These are phyloP conservation scores for Drosophila hydei DNA, from an alignment of 1,140 invertebrate species.

Conservation along the genomic window DNA sequence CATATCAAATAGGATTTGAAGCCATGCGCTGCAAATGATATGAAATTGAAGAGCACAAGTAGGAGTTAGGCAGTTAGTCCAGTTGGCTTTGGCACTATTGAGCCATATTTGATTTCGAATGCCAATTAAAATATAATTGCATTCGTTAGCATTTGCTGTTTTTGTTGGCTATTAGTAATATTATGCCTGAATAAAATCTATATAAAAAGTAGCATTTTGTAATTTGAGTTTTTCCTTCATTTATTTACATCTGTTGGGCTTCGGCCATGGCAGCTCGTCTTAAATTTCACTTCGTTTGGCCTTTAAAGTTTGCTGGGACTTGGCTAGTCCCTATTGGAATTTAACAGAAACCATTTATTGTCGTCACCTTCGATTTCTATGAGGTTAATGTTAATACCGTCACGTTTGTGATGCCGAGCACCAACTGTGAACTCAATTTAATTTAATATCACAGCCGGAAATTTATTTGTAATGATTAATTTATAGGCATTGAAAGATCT, in stretches of 20 bases:
- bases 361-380: slow-evolving; percentile 4
- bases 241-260: slow-evolving; percentile 25
- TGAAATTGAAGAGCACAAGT: background rate
- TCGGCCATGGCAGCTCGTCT: slow-evolving; percentile 7
- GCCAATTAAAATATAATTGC: slow-evolving; percentile 10
- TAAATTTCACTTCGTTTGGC: slow-evolving; percentile 25
- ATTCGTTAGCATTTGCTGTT: background rate
- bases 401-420: slow-evolving; percentile 43
- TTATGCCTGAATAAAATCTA: slow-evolving; percentile 3
- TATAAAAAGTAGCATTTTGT: slow-evolving; percentile 8
- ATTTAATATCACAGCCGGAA: slow-evolving; percentile 21
- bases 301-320: slow-evolving; percentile 7
- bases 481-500: background rate
- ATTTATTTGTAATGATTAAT: slow-evolving; percentile 24
- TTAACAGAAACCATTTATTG: slow-evolving; percentile 49
- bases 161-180: background rate
- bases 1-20: no score
- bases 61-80: background rate
- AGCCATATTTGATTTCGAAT: background rate
- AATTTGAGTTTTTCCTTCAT: slow-evolving; percentile 24
- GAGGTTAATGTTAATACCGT: slow-evolving; percentile 29
- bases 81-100: background rate
- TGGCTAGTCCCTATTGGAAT: slow-evolving; percentile 10
- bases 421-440: slow-evolving; percentile 23
- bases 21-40: background rate